Conservation (phyloP, 2,888 invertebrate species). For the Drosophila mettleri region DNA sequence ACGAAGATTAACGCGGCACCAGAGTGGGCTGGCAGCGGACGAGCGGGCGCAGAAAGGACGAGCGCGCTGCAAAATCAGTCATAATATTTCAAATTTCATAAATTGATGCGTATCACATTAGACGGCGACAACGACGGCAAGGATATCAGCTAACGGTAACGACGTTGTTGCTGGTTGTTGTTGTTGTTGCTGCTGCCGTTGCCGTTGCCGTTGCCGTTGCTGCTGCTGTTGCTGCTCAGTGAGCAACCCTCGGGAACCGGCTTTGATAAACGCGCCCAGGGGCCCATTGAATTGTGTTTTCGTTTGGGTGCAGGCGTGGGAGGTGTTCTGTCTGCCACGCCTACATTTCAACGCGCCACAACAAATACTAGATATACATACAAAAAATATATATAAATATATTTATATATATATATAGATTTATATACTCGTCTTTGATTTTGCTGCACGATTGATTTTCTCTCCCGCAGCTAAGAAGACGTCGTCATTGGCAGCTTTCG, state of each 20-base stretch:
- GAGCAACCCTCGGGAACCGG: constrained; percentile 66
- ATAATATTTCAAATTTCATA: constrained; percentile 82
- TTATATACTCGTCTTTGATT: constrained; percentile 58
- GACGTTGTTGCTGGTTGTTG: constrained; percentile 19
- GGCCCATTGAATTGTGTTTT: constrained; percentile 47
- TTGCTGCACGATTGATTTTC: constrained; percentile 75
- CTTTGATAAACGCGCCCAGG: constrained; percentile 72
- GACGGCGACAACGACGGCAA: constrained; percentile 33
- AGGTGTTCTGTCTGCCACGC: constrained; percentile 39
- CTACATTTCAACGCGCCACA: constrained; percentile 61
- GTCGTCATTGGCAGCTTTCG: constrained; percentile 27
- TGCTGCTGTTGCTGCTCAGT: constrained; percentile 14
- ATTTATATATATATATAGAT: constrained; percentile 1
- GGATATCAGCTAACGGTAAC: constrained; percentile 58
- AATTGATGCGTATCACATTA: constrained; percentile 81
- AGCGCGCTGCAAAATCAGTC: constrained; percentile 70
- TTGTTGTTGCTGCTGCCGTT: constrained; percentile 18
- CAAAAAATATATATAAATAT: constrained; percentile 1
- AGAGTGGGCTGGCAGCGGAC: neutral
- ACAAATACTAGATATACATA: constrained; percentile 22
- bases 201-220: neutral
- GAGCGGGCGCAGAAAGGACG: constrained; percentile 15
- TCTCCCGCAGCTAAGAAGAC: constrained; percentile 40
- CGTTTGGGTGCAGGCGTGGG: constrained; percentile 33
- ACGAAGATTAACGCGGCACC: constrained; percentile 64